A percentile compares a stretch with the other conserved stretches of the same genome.
Evolutionary conservation across 1,140 invertebrate genomes (phyloP).

Genomic region (Megalopta genalis): DNA sequence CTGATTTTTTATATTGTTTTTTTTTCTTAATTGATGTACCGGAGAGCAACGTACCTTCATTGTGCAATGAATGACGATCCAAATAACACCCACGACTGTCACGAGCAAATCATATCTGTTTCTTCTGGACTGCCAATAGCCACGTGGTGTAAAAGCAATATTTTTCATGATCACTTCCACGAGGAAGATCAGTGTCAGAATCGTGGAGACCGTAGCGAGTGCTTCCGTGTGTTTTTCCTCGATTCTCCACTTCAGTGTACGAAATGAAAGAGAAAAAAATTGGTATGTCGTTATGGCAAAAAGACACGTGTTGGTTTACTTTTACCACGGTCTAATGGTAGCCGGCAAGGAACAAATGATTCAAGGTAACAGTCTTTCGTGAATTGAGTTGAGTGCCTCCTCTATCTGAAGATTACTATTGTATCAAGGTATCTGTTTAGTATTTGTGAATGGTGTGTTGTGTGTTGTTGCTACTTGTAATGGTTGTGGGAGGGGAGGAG

Average conservation of each 20-base stretch:
- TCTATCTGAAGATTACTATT: background rate
- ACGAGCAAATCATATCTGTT: constrained; percentile 99
- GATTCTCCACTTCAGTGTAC: constrained; percentile 86
- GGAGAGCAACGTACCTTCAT: constrained; percentile 84
- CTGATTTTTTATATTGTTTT: background rate
- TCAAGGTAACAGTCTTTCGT: constrained; percentile 51
- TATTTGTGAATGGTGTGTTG: constrained; percentile 20
- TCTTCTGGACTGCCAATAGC: constrained; percentile 98
- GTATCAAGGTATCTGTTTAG: background rate
- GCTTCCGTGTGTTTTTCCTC: constrained; percentile 88
- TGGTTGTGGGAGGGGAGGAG: background rate
- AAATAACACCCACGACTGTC: constrained; percentile 96
- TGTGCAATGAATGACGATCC: constrained; percentile 97
- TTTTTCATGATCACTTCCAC: constrained; percentile 98
- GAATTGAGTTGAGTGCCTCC: constrained; percentile 13
- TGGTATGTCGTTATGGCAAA: constrained; percentile 40
- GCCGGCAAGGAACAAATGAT: constrained; percentile 57
- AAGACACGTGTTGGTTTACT: constrained; percentile 32
- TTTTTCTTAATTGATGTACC: constrained; percentile 4
- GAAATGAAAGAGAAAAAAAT: constrained; percentile 50
- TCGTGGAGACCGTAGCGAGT: constrained; percentile 92
- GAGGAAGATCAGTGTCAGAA: constrained; percentile 92
- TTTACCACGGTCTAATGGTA: constrained; percentile 60
- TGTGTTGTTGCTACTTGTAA: constrained; percentile 5
- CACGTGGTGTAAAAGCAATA: constrained; percentile 97